These are phyloP conservation scores for Phenganax marumi DNA, from an alignment of 92 coral and sea anemone genomes.

Conservation along the genomic window DNA sequence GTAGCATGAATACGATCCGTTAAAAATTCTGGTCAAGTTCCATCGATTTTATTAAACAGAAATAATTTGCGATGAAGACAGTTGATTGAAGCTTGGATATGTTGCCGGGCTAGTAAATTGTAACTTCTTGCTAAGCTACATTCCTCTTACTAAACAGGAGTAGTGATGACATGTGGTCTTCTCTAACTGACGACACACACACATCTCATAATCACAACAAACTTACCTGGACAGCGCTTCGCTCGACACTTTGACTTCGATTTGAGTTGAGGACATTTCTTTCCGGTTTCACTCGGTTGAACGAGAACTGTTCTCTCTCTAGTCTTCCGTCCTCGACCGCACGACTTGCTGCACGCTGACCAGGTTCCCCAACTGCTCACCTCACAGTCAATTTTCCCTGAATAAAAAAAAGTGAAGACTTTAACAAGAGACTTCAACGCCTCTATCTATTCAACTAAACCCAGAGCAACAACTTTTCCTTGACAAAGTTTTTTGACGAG, in stretches of 20 bases:
- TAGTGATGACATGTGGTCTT: background rate
- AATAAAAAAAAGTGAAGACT: background rate
- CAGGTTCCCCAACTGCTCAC: background rate
- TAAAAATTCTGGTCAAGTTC: too few relatives aligned
- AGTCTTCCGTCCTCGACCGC: conserved; percentile 8
- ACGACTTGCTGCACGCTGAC: conserved; percentile 26
- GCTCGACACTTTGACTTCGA: background rate
- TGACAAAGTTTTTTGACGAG: too few relatives aligned
- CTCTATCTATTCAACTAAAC: background rate
- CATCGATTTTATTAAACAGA: too few relatives aligned
- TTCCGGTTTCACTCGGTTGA: background rate
- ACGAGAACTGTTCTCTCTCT: background rate
- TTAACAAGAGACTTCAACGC: background rate
- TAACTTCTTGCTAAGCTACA: too few relatives aligned
- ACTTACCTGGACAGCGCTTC: conserved; percentile 17
- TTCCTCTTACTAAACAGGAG: background rate
- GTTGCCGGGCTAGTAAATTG: too few relatives aligned
- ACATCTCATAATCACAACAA: background rate
- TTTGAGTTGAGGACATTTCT: conserved; percentile 12
- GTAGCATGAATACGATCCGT: too few relatives aligned
- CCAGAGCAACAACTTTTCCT: too few relatives aligned
- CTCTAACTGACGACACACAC: background rate
- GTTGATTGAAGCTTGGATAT: too few relatives aligned
- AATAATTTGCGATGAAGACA: too few relatives aligned
- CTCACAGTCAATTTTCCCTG: conserved; percentile 18